A percentile compares a stretch with the other conserved stretches of the same genome.
phyloP scores from a whole-genome alignment of 2,888 invertebrate species.

The Dugesia japonica region DNA sequence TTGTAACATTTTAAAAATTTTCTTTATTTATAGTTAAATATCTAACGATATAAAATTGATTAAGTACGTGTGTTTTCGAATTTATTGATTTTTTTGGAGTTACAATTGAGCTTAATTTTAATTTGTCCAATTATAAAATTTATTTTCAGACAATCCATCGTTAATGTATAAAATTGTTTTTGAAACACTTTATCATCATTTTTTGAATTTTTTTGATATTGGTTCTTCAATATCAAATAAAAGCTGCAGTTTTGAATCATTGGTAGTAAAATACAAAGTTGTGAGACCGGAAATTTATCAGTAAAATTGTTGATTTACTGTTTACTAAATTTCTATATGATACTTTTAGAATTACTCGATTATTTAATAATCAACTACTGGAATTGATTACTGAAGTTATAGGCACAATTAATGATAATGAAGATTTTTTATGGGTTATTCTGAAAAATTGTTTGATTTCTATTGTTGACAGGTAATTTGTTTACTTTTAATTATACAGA shows the following conservation, averaged over 20 bases:
- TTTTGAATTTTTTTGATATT: conserved; percentile 9
- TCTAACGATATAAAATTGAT: too few relatives aligned
- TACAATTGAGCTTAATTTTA: too few relatives aligned
- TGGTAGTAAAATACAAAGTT: neutral
- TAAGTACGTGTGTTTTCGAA: too few relatives aligned
- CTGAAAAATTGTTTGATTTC: neutral
- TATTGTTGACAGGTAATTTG: neutral
- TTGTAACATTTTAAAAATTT: too few relatives aligned
- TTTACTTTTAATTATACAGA: too few relatives aligned
- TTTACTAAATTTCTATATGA: neutral
- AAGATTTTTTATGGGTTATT: neutral
- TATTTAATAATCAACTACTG: neutral
- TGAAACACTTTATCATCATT: neutral
- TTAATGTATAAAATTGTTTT: neutral
- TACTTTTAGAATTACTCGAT: neutral
- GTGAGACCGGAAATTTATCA: neutral
- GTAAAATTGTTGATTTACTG: neutral
- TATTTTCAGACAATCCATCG: neutral
- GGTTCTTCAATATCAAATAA: neutral
- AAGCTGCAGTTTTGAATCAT: conserved; percentile 7
- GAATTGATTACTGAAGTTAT: neutral
- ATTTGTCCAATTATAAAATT: neutral
- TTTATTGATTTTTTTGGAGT: too few relatives aligned
- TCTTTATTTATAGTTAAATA: too few relatives aligned
- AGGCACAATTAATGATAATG: neutral